Percentiles rank a stretch among this genome's conserved stretches.
Conservation (phyloP, 1,140 invertebrate genomes). For the Eubasilissa regina region DNA sequence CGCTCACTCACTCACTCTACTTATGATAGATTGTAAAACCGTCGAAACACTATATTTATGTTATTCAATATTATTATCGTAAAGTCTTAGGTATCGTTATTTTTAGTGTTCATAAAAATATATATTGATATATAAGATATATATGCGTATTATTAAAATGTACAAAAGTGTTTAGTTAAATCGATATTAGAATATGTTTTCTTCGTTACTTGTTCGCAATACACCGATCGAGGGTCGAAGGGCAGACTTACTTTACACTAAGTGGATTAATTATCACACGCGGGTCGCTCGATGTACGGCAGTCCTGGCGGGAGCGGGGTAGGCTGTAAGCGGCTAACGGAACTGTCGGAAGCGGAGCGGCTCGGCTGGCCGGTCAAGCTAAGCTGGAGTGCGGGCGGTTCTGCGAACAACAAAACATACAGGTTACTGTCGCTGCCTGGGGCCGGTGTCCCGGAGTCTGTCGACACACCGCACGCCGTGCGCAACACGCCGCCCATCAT, state of each 20-base stretch:
- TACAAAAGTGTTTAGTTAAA: slow-evolving; percentile 55
- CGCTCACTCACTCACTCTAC: slow-evolving; percentile 33
- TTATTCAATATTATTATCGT: slow-evolving; percentile 45
- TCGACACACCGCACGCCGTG: no score
- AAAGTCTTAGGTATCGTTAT: slow-evolving; percentile 51
- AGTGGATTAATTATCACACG: slow-evolving; percentile 64
- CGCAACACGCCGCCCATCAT: neutral
- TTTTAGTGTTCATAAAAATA: slow-evolving; percentile 59
- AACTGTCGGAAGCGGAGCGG: slow-evolving; percentile 67
- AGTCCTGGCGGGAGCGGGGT: slow-evolving; percentile 65
- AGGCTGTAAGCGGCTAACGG: slow-evolving; percentile 64
- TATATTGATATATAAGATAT: slow-evolving; percentile 55
- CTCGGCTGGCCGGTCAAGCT: slow-evolving; percentile 66
- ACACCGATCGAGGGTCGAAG: neutral
- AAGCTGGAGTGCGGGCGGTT: slow-evolving; percentile 68
- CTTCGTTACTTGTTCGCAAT: slow-evolving; percentile 30
- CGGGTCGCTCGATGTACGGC: slow-evolving; percentile 70
- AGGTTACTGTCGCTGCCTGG: slow-evolving; percentile 24
- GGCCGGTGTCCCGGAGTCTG: neutral
- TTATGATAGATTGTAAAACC: slow-evolving; percentile 24
- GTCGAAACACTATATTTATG: slow-evolving; percentile 35
- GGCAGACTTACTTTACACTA: slow-evolving; percentile 29
- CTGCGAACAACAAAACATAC: slow-evolving; percentile 73
- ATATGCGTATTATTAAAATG: slow-evolving; percentile 50
- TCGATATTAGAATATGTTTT: slow-evolving; percentile 60